phyloP scores from a whole-genome alignment of 2,888 invertebrate species.

The Erynnis tages region DNA sequence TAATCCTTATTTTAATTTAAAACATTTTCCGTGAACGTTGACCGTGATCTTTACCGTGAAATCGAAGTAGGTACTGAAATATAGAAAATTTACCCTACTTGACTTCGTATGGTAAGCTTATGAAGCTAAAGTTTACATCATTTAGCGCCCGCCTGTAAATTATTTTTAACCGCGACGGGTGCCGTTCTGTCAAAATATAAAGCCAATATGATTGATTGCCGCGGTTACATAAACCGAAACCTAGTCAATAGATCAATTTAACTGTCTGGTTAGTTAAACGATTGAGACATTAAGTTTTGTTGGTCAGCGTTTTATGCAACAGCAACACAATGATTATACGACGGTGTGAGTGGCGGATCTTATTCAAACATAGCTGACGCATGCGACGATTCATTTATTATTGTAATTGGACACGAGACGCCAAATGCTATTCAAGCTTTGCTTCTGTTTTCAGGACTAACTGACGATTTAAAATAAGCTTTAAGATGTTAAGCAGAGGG shows the following conservation, averaged over 20 bases:
- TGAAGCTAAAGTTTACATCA: too few relatives aligned
- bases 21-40: too few relatives aligned
- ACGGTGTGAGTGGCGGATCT: conserved; percentile 45
- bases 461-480: background rate
- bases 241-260: conserved; percentile 10
- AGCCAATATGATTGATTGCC: conserved; percentile 12
- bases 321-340: conserved; percentile 28
- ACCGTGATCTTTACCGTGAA: too few relatives aligned
- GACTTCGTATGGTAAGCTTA: too few relatives aligned
- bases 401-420: conserved; percentile 65
- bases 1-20: too few relatives aligned
- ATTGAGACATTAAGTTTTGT: conserved; percentile 14
- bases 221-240: conserved; percentile 8
- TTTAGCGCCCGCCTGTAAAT: background rate
- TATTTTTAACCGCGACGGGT: background rate
- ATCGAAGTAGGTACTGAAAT: too few relatives aligned
- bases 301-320: conserved; percentile 16
- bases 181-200: background rate
- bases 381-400: conserved; percentile 58
- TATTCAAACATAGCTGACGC: conserved; percentile 46
- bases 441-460: conserved; percentile 43
- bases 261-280: conserved; percentile 14
- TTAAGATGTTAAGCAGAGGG: conserved; percentile 29
- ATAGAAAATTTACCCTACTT: too few relatives aligned
- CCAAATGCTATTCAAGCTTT: conserved; percentile 51